Base-by-base conservation (phyloP, 2,797 vertebrate genomes). In the Catostomus latipinnis region DNA sequence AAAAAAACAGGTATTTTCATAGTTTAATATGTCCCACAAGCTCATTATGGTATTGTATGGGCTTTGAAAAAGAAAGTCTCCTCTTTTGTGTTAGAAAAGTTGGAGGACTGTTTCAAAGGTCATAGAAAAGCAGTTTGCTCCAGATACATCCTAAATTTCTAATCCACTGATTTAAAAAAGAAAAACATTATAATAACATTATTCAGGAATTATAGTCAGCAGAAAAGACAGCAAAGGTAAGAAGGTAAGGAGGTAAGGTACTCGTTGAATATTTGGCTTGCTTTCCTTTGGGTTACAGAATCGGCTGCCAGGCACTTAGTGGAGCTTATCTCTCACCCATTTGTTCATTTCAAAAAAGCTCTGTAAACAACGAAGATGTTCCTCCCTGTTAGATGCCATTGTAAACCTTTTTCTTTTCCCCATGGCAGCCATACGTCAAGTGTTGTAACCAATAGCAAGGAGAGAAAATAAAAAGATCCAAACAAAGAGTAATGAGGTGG, bases 281-380 rank as follows among this genome's bases (percentile, higher is more conserved):
- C 4, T 69, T 45, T 83, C 8, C 12, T 60, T 18, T 70, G 62
- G 43, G 43, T 48, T 34, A 13, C 63, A 58, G 57, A 56, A 72
- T 79, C 18, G 56, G 22, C 60, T 65, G 18, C 53, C 54, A 5
- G 63, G 62, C 68, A 67, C 49, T 70, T 53, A 65, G 46, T 34
- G 43, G 11, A 75, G 58, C 75, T 83, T 76, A 81, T 83, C 73
- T 83, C 13, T 67, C 71, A 9, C 53, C 48, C 52, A 54, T 76
- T 73, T n/a, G 12, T 58, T 65, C 14, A 12, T 72, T 14, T 34
- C 13, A 71, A 78, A 66, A 67, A 45, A 8, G 12, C 6, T 9
- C 22, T 18, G 4, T 9, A 61, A 63, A 78, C 50, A 48, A 61
- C 13, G 1, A 66, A 81, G 43, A 18, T 6, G 8, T 61, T 13